Base-by-base conservation (phyloP, 2,113 vertebrate genomes). In the Pardalotus punctatus region DNA sequence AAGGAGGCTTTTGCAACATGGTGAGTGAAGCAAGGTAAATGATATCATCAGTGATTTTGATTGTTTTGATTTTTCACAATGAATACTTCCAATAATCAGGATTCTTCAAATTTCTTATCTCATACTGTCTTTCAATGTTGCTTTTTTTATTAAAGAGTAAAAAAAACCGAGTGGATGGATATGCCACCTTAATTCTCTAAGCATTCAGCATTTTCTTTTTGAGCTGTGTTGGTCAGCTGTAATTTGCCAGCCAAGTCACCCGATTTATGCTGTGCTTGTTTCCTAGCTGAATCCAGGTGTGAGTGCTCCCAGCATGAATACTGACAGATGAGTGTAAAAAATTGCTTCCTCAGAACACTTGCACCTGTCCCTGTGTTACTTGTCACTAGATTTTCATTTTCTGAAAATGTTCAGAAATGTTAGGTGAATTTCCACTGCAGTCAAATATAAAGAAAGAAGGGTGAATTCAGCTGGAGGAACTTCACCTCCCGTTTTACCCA, bases 291-390 rank as follows among this genome's bases (percentile, higher is more conserved):
- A 93, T 88, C 48, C 90, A 90, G 81, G 79, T 96, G 76, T 88
- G 92, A 92, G 82, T 38, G 51, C 69, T 92, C 38, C 47, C 65
- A 92, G 82, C 67, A 72, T 24, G 72, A 88, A 92, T 67, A 83
- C 76, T 86, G 96, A 92, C 76, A 86, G 90, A 92, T n/a, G 45
- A 83, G 48, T 62, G 69, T 64, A 74, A 88, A 90, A 95, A 93
- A 86, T 40, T 86, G 80, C 83, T 84, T 81, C 69, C 77, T 81
- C 64, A 67, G 53, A 96, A 92, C 71, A 93, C 57, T 70, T 90
- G 80, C 86, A 94, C 69, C 88, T 95, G 85, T 80, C 90, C 92
- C 85, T 43, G 38, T 71, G 48, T 67, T 90, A 66, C 71, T 87
- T 80, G 72, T 88, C 92, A 78, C 69, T 24, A 56, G 54, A 67